Evolutionary conservation across 2,113 vertebrate species (phyloP).

Genomic region (Odocoileus hemionus): DNA sequence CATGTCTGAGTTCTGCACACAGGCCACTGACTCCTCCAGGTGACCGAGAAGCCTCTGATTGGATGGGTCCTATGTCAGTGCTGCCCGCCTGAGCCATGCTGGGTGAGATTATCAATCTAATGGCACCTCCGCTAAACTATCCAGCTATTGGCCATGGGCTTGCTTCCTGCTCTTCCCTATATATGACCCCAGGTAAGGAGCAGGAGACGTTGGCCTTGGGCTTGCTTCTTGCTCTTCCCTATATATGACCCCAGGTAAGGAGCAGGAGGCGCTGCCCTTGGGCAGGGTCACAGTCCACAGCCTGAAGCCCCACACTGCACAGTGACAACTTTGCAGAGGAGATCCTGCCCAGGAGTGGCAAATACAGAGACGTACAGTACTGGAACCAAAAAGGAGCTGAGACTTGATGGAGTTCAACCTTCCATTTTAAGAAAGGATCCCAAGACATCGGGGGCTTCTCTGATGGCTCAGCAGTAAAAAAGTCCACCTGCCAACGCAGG

Average conservation of each 20-base stretch:
- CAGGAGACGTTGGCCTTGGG: no score
- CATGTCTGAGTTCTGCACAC: not conserved
- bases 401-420: accelerated
- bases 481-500: not conserved
- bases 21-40: not conserved
- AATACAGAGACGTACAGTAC: accelerated
- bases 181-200: not conserved
- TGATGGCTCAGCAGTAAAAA: not conserved
- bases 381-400: no score
- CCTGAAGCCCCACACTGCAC: accelerated
- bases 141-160: no score
- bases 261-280: accelerated
- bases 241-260: not conserved
- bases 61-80: not conserved
- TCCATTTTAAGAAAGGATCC: no score
- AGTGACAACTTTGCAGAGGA: accelerated
- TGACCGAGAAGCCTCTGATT: not conserved
- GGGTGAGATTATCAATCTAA: accelerated
- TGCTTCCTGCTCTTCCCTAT: not conserved
- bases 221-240: not conserved
- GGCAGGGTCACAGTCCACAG: no score
- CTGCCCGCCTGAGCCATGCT: not conserved
- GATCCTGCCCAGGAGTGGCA: accelerated
- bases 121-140: accelerated
- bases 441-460: accelerated